Evolutionary conservation across 2,888 invertebrate species (phyloP), one percentile per base, ranked within the genome.

Genomic region (Tolmerus cingulatus): DNA sequence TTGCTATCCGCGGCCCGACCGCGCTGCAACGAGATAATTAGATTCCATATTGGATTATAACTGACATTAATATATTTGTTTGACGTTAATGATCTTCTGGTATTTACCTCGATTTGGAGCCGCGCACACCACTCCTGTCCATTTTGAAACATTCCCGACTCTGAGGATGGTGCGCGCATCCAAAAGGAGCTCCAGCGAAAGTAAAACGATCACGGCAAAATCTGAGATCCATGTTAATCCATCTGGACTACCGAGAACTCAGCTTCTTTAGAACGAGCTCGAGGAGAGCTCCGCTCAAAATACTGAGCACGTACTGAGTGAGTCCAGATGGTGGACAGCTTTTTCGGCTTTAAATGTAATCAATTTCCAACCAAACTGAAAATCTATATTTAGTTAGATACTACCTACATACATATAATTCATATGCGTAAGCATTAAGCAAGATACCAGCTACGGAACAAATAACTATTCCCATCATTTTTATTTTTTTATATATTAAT

Each of bases 81-180:
- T 89, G 89, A 89, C 89, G 89, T 89, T 89, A 89, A 89, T 89
- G 89, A 89, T 89, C 89, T 89, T 89, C 89, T 89, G 89, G 89
- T 89, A 89, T 89, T 89, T 89, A 89, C 89, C 89, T 89, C 89
- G 88, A 89, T 89, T 89, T 89, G 89, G 89, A 88, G 89, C 89
- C 89, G 89, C 89, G 88, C 82, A 89, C 86, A 79, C 78, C 12
- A 43, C 66, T 79, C 27, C 66, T 55, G 78, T 66, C 76, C 77
- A 79, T 86, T 86, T 79, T n/a, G 43, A 85, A 74, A 37, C 74
- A 51, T 74, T 74, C 74, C 43, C 43, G 40, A 16, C 30, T 37
- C 85, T 85, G 34, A 43, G 43, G 74, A 85, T 85, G 85, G 85
- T 74, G 85, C 85, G 74, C 43, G 16, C 74, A 74, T 27, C 85